These are phyloP conservation scores for Caenorhabditis afra DNA, from an alignment of 2,888 invertebrate species.

Conservation along the genomic window DNA sequence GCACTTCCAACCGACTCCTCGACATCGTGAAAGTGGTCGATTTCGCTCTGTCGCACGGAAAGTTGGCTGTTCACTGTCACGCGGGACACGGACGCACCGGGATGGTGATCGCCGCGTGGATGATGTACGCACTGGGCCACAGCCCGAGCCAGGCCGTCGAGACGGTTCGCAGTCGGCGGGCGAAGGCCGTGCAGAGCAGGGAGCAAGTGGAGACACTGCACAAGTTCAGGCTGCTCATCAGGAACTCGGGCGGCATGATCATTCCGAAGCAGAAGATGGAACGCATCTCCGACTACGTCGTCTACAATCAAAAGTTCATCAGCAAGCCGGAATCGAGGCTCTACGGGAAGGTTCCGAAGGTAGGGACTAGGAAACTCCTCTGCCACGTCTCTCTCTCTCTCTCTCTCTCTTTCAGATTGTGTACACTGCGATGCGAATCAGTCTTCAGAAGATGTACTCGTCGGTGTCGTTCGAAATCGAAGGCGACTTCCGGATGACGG, in stretches of 20 bases:
- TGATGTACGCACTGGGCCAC: slow-evolving; percentile 88
- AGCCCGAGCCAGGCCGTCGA: slow-evolving; percentile 88
- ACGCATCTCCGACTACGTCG: slow-evolving; percentile 49
- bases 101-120: slow-evolving; percentile 90
- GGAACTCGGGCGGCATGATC: slow-evolving; percentile 57
- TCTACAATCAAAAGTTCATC: slow-evolving; percentile 58
- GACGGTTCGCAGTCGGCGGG: slow-evolving; percentile 52
- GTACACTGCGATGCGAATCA: slow-evolving; percentile 43
- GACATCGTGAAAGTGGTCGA: slow-evolving; percentile 93
- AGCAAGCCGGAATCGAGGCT: slow-evolving; percentile 56
- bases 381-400: neutral
- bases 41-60: slow-evolving; percentile 86
- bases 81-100: slow-evolving; percentile 87
- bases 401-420: slow-evolving; percentile 39
- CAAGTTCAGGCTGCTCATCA: slow-evolving; percentile 46
- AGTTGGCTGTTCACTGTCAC: slow-evolving; percentile 87
- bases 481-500: slow-evolving; percentile 28
- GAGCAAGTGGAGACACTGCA: slow-evolving; percentile 64
- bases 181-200: slow-evolving; percentile 65
- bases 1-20: slow-evolving; percentile 87
- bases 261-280: slow-evolving; percentile 52
- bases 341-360: slow-evolving; percentile 63
- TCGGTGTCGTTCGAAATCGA: slow-evolving; percentile 51
- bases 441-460: slow-evolving; percentile 47
- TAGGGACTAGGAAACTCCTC: slow-evolving; percentile 1